Evolutionary conservation across 2,113 vertebrate genomes (phyloP), one percentile per base, ranked within the genome.

Genomic region (Diphyllodes magnificus): DNA sequence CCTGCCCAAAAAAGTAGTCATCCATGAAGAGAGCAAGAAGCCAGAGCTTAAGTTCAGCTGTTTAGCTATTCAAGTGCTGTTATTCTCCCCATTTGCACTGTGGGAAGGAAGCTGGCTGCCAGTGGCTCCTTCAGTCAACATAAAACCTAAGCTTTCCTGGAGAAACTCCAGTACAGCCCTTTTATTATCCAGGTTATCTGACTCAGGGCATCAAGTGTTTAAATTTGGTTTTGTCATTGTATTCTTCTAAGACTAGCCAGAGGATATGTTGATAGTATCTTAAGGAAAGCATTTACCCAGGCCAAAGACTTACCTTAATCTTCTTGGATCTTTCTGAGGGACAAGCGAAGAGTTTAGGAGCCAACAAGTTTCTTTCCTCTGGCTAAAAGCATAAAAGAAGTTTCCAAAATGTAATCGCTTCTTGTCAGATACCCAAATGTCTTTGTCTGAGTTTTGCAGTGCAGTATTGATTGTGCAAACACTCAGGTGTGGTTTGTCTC

Each of bases 161-260:
- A 92, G 65, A 80, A 87, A 65, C 16, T 90, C 70, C 78, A 91
- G 40, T 60, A 47, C 50, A 85, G 53, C 19, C 30, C 72, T 40
- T 24, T 85, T 77, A 47, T 72, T 92, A 87, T 39, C 63, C 63
- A 92, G 64, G 93, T 82, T 66, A 91, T 68, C 42, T 4, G 6
- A 80, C 42, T 91, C 63, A 77, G 39, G 2, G 4, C 54, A 61
- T 72, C 53, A 82, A 80, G 70, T 57, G 70, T 79, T 90, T 95
- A 72, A 83, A 95, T 80, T 96, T 86, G 49, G 31, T 88, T 96
- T 95, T 76, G 16, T 92, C 79, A 54, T 60, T 76, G 63, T 90
- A 35, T 54, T 88, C 81, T 78, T 75, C 73, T 63, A 87, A 90
- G 75, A 77, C 53, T 85, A 90, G 66, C 50, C 50, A 73, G 91